These are phyloP conservation scores for Glomeris maerens DNA, from an alignment of 1,140 invertebrate species.

Conservation along the genomic window DNA sequence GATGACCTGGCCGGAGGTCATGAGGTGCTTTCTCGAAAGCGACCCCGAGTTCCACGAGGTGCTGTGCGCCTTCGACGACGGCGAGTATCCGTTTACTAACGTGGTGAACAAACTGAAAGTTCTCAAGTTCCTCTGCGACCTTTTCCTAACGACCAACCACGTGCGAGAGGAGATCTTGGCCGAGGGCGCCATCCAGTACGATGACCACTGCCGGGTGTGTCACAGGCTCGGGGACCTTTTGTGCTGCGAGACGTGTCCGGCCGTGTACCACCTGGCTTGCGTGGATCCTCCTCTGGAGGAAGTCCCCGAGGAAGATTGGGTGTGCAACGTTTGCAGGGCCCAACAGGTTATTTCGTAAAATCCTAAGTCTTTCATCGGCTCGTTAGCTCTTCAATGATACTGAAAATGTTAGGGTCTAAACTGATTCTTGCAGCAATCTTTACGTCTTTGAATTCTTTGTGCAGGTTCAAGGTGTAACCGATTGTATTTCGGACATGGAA, in stretches of 20 bases:
- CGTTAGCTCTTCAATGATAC: no score
- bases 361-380: no score
- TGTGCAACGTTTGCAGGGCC: conserved; percentile 78
- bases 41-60: conserved; percentile 47
- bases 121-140: conserved; percentile 78
- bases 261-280: conserved; percentile 90
- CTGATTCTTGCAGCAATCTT: no score
- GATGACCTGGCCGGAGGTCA: conserved; percentile 86
- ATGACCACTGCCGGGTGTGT: conserved; percentile 89
- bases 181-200: conserved; percentile 87
- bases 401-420: no score
- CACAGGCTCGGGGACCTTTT: conserved; percentile 86
- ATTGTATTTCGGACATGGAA: conserved; percentile 81
- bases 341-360: conserved; percentile 75
- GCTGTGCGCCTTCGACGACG: conserved; percentile 33
- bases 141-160: conserved; percentile 83
- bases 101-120: conserved; percentile 70
- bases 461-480: conserved; percentile 63
- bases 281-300: conserved; percentile 83
- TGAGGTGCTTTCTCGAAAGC: conserved; percentile 60
- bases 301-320: conserved; percentile 85
- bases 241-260: conserved; percentile 92
- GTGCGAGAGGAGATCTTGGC: conserved; percentile 82
- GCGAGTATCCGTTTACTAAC: conserved; percentile 77
- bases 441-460: conserved; percentile 12